Base-by-base conservation (phyloP, 2,113 vertebrate genomes). In the Nycticryphes semicollaris region DNA sequence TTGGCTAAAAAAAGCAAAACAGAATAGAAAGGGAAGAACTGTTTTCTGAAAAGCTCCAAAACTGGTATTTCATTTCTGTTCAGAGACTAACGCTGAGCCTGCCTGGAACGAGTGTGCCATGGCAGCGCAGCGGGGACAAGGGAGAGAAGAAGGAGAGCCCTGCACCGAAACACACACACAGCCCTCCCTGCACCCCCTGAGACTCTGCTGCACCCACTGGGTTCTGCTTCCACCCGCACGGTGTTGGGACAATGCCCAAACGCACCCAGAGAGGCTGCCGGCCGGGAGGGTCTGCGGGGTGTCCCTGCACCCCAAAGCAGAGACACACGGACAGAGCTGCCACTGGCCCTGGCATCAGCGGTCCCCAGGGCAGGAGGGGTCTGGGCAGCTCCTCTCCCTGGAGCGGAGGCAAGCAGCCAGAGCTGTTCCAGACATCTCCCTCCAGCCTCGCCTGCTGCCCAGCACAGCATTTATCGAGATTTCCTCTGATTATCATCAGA, bases 211-310 rank as follows among this genome's bases (percentile, higher is more conserved):
- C 1, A 14, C 60, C 60, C 39, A 9, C 4, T 37, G 28, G 8
- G 1, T 14, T 19, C 60, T 8, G 47, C 54, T 10, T 7, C 12
- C 20, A 53, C 37, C 33, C 6, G 2, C 23, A 1, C 0, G 7
- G 47, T 14, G 1, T n/a, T 10, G 1, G 15, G 39, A 10, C 39
- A 28, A 7, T 1, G 4, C n/a, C 30, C 30, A 6, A 10, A 10
- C 1, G 8, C 50, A 8, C 7, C 23, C 7, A 12, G 64, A 63
- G n/a, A 17, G 14, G n/a, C n/a, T 35, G n/a, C 59, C 4, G 9
- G 14, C n/a, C 6, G 1, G 14, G 56, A 33, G n/a, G n/a, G 23
- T 25, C n/a, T 25, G n/a, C 23, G 2, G 23, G 59, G n/a, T 33
- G 31, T 21, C 54, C 54, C 54, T 33, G 31, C 12, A 57, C 54